A percentile compares a stretch with the other conserved stretches of the same genome.
Evolutionary conservation across 2,113 vertebrate species (phyloP).

Genomic region (Myrmophylax atrothorax): DNA sequence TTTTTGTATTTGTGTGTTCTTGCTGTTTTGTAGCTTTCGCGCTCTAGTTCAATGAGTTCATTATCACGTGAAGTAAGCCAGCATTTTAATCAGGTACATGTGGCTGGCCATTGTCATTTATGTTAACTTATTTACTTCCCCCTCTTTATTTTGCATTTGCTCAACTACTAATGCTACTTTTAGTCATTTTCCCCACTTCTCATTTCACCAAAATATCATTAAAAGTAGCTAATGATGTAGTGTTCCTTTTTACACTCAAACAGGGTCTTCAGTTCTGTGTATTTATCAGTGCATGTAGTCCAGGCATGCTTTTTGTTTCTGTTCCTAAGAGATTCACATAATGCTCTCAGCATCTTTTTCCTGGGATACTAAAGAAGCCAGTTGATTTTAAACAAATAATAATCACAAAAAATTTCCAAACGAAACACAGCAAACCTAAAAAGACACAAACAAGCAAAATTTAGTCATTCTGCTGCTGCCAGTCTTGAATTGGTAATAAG

Average conservation of each 20-base stretch:
- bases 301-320: slow-evolving; percentile 46
- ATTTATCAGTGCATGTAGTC: slow-evolving; percentile 27
- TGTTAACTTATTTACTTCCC: background rate
- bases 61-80: slow-evolving; percentile 97
- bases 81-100: slow-evolving; percentile 95
- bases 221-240: background rate
- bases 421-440: background rate
- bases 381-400: background rate
- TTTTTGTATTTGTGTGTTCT: slow-evolving; percentile 79
- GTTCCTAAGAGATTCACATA: background rate
- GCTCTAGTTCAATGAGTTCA: slow-evolving; percentile 98
- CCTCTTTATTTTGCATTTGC: background rate
- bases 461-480: background rate
- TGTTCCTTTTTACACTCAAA: slow-evolving; percentile 50
- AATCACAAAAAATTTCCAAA: background rate
- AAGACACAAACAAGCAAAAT: background rate
- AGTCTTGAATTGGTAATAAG: background rate
- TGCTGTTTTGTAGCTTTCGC: slow-evolving; percentile 91
- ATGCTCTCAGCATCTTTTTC: background rate
- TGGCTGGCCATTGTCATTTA: slow-evolving; percentile 75
- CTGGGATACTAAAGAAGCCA: background rate
- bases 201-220: background rate
- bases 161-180: slow-evolving; percentile 50
- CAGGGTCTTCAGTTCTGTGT: slow-evolving; percentile 30
- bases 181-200: background rate